Evolutionary conservation across 2,888 invertebrate genomes (phyloP), one percentile per base, ranked within the genome.

Genomic region (Drosophila barbarae): DNA sequence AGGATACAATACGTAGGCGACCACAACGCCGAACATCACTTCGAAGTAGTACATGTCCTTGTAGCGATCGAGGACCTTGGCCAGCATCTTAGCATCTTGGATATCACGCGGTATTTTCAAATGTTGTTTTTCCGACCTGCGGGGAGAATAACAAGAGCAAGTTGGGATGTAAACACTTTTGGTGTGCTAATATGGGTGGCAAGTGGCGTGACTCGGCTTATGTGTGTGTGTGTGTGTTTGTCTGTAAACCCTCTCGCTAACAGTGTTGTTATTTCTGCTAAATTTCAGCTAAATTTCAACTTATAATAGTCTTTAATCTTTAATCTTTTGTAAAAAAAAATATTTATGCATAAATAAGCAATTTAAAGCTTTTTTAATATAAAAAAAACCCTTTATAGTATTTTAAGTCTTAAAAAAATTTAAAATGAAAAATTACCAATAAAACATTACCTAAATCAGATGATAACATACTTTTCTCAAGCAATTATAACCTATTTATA

Each of bases 1-100:
- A 95, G 95, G 96, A 96, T 97, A 98, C 98, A 99, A 99, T 89
- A 99, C 95, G 89, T 99, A 99, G 13, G 95, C 94, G 76, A 96
- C 90, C 84, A 96, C 95, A 71, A 98, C 94, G 81, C 96, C 98
- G 76, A 93, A 91, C 88, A 99, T 91, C 58, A 99, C 99, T 92
- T 97, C 94, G 88, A 93, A 92, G 89, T 95, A 98, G 90, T 98
- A 96, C 88, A 94, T 94, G 74, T 97, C 96, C 90, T 97, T 98
- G 89, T 99, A 99, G 76, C 93, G 92, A 88, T 95, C 95, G 79
- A 99, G 91, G 44, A 99, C 94, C 88, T 93, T 92, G 69, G 98
- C 99, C 74, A 99, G 91, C 86, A 95, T 93, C 91, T 99, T 98
- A 32, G 98, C 98, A 90, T 98, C 98, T 87, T 98, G 97, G 80